Conservation (phyloP, 2,888 invertebrate genomes). For the Allolobophora icterica region DNA sequence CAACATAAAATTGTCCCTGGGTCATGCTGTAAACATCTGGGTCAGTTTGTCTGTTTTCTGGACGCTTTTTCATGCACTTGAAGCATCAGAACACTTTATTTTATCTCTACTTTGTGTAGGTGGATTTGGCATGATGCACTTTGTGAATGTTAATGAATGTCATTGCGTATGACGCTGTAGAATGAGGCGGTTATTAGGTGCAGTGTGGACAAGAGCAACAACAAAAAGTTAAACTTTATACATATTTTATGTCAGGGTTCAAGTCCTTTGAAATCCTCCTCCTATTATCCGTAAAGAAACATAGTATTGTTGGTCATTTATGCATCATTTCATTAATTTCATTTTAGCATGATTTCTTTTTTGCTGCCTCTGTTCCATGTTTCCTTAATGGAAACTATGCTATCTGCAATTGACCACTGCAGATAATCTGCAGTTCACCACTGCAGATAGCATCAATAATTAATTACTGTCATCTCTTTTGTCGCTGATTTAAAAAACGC, state of each 20-base stretch:
- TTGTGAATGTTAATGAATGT: neutral
- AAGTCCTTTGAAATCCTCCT: too few species aligned
- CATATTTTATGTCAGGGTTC: neutral
- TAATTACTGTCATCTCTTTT: neutral
- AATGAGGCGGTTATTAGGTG: neutral
- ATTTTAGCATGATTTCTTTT: neutral
- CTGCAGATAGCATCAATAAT: neutral
- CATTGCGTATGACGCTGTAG: neutral
- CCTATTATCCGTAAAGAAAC: too few species aligned
- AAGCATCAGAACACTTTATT: neutral
- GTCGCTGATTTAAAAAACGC: neutral
- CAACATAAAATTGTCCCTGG: neutral
- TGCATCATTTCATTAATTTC: too few species aligned
- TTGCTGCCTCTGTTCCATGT: neutral
- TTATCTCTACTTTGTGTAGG: neutral
- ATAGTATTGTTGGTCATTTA: too few species aligned
- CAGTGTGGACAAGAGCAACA: neutral
- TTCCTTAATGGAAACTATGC: too few species aligned
- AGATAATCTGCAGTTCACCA: too few species aligned
- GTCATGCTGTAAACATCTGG: neutral
- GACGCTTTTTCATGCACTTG: constrained; percentile 3
- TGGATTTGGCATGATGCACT: neutral
- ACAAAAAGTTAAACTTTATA: neutral
- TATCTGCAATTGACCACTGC: too few species aligned
- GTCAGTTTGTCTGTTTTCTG: neutral